Conservation (phyloP, 2,797 vertebrate genomes). For the Syndactyla subalaris region DNA sequence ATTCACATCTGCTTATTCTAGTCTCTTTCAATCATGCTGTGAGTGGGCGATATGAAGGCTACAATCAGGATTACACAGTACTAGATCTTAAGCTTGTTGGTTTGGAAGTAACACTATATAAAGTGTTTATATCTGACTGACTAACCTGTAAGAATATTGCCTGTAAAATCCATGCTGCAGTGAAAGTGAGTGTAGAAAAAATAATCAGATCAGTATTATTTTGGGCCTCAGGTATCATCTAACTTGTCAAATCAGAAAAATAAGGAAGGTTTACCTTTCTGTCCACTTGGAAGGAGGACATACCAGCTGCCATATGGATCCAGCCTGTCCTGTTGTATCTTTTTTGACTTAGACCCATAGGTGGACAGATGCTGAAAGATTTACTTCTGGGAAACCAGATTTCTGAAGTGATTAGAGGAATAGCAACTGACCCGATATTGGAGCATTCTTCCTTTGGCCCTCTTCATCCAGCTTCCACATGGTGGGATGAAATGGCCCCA, state of each 20-base stretch:
- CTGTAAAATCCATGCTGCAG: background rate
- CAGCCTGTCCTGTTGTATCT: background rate
- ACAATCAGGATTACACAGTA: background rate
- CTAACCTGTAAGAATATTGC: background rate
- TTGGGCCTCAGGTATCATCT: background rate
- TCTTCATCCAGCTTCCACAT: background rate
- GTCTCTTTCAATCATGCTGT: background rate
- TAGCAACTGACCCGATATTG: background rate
- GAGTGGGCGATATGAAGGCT: background rate
- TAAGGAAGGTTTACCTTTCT: background rate
- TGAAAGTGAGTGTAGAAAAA: background rate
- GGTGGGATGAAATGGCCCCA: background rate
- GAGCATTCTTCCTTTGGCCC: background rate
- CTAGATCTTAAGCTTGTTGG: background rate
- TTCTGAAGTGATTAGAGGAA: background rate
- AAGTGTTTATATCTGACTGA: background rate
- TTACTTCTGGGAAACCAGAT: background rate
- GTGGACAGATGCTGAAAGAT: background rate
- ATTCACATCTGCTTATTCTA: background rate
- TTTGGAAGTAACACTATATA: background rate
- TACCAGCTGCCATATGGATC: background rate
- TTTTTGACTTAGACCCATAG: background rate
- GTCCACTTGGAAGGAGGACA: background rate
- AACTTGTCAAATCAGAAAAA: background rate
- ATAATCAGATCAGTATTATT: background rate